These are phyloP conservation scores for Acanthiza pusilla DNA, from an alignment of 2,797 vertebrate genomes.

Conservation along the genomic window DNA sequence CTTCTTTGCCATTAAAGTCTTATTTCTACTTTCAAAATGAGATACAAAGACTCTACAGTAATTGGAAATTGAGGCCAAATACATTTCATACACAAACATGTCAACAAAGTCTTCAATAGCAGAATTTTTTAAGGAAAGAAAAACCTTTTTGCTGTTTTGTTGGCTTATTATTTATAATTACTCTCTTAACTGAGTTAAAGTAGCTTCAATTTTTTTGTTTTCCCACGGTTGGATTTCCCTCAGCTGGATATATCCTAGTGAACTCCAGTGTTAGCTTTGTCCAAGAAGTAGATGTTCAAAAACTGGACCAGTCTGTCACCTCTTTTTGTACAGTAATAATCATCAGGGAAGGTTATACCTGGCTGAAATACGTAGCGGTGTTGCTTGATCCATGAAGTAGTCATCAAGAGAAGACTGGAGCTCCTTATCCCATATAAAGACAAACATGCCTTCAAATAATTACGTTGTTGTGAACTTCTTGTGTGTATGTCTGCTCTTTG, in stretches of 20 bases:
- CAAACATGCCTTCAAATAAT: constrained; percentile 17
- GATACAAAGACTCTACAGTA: neutral
- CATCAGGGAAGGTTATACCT: neutral
- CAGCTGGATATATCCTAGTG: neutral
- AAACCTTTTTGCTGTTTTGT: neutral
- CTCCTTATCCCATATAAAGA: neutral
- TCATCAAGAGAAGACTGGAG: constrained; percentile 28
- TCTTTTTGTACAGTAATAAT: neutral
- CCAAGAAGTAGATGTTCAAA: neutral
- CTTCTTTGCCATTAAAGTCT: neutral
- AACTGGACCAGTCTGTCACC: neutral
- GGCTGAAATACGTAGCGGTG: neutral
- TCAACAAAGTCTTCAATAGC: neutral
- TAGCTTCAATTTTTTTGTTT: neutral
- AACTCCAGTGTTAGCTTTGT: neutral
- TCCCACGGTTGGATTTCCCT: neutral
- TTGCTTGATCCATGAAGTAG: constrained; percentile 10
- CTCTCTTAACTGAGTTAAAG: neutral
- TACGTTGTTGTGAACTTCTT: constrained; percentile 9
- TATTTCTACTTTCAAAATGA: neutral
- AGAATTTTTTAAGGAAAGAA: neutral
- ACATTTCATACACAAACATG: neutral
- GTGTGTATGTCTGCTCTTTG: neutral
- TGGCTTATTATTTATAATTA: neutral
- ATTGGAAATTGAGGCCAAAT: neutral